Conservation (phyloP, 2,888 invertebrate genomes). For the Pristionchus maxplancki region DNA sequence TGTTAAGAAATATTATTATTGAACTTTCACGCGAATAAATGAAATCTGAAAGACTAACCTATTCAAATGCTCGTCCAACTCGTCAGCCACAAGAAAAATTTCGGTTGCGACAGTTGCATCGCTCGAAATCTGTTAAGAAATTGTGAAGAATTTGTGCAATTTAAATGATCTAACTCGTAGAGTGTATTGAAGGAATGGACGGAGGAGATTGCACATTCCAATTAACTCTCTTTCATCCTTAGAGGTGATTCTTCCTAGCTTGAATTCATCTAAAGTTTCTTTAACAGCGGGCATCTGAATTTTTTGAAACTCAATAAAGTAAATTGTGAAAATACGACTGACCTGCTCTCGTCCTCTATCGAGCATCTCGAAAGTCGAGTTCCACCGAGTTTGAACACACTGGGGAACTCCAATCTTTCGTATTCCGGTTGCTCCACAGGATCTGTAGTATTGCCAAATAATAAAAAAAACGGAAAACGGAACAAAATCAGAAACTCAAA, state of each 20-base stretch:
- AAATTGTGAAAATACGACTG: neutral
- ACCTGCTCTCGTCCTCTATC: neutral
- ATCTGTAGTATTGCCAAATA: neutral
- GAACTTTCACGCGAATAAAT: neutral
- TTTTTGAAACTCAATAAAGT: neutral
- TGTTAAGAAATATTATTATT: neutral
- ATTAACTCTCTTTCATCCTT: neutral
- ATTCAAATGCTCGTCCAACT: neutral
- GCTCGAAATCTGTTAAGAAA: neutral
- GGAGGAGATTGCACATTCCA: neutral
- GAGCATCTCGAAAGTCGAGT: neutral
- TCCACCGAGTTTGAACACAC: neutral
- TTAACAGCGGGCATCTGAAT: neutral
- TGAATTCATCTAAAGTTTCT: neutral
- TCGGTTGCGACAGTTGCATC: neutral
- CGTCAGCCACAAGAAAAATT: neutral
- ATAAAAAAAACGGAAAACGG: no score
- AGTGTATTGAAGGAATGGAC: neutral
- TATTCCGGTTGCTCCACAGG: neutral
- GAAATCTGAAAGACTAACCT: neutral
- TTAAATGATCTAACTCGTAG: neutral
- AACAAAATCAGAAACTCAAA: no score
- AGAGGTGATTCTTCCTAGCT: neutral
- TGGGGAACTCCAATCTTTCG: neutral
- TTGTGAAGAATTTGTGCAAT: neutral